Percentiles rank a stretch among this genome's conserved stretches.
phyloP scores from a whole-genome alignment of 2,113 vertebrate genomes.

The Pomatorhinus ruficollis region DNA sequence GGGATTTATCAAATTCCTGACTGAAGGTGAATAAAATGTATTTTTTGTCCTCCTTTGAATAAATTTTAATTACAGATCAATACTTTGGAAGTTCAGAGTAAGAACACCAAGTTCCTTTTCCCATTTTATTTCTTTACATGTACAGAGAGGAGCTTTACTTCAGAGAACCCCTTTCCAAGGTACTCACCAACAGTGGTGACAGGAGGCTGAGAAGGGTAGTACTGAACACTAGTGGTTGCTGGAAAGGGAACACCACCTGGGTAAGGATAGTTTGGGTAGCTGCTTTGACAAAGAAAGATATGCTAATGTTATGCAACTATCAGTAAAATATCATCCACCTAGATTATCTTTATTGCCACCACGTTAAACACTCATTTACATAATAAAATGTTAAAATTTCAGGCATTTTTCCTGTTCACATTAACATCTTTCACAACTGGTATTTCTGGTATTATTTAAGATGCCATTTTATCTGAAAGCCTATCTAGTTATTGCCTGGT shows the following conservation, averaged over 20 bases:
- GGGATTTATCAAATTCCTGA: neutral
- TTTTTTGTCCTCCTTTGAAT: neutral
- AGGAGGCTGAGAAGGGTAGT: slow-evolving; percentile 86
- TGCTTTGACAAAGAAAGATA: slow-evolving; percentile 71
- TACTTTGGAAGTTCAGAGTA: neutral
- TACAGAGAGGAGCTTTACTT: neutral
- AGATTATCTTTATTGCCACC: neutral
- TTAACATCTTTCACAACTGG: neutral
- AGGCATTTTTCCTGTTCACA: neutral
- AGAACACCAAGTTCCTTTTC: neutral
- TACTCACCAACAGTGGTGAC: slow-evolving; percentile 91
- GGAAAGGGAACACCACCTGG: slow-evolving; percentile 86
- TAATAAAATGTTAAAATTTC: neutral
- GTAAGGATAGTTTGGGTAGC: slow-evolving; percentile 88
- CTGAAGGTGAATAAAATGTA: neutral
- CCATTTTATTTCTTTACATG: neutral
- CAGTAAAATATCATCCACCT: neutral
- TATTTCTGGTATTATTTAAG: neutral
- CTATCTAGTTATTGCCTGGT: neutral
- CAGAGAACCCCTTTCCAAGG: neutral
- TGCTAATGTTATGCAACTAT: neutral
- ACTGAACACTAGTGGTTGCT: slow-evolving; percentile 82
- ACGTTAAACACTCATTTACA: neutral
- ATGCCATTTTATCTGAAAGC: neutral
- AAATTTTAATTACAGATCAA: neutral